phyloP scores from a whole-genome alignment of 2,797 vertebrate genomes.

The Otolemur crassicaudatus region DNA sequence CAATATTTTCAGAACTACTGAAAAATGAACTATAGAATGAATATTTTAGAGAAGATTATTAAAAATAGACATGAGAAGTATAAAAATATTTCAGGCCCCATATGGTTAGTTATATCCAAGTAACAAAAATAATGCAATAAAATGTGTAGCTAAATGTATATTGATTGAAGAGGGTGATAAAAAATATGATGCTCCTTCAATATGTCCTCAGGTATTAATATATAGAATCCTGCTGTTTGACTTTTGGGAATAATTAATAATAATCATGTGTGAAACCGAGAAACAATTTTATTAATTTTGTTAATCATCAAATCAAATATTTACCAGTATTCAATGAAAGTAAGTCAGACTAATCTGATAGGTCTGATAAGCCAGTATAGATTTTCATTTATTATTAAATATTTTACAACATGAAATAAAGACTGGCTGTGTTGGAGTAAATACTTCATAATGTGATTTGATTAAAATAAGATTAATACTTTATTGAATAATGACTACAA shows the following conservation, averaged over 20 bases:
- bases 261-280: neutral
- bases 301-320: slow-evolving; percentile 15
- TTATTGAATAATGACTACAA: neutral
- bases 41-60: slow-evolving; percentile 17
- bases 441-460: slow-evolving; percentile 12
- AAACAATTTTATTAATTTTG: neutral
- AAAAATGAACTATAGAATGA: neutral
- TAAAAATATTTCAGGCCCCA: neutral
- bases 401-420: slow-evolving; percentile 25
- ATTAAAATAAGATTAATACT: neutral
- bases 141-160: neutral
- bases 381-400: neutral
- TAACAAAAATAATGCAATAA: slow-evolving; percentile 37
- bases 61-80: neutral
- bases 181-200: neutral
- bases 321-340: slow-evolving; percentile 19
- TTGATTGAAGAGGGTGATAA: neutral
- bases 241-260: slow-evolving; percentile 4
- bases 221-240: neutral
- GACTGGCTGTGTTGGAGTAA: neutral
- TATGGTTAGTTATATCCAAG: neutral
- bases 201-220: neutral
- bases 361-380: neutral
- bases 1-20: neutral
- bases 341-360: slow-evolving; percentile 48